Percentiles rank a stretch among this genome's conserved stretches.
Conservation (phyloP, 2,888 invertebrate species). For the Apamea crenata region DNA sequence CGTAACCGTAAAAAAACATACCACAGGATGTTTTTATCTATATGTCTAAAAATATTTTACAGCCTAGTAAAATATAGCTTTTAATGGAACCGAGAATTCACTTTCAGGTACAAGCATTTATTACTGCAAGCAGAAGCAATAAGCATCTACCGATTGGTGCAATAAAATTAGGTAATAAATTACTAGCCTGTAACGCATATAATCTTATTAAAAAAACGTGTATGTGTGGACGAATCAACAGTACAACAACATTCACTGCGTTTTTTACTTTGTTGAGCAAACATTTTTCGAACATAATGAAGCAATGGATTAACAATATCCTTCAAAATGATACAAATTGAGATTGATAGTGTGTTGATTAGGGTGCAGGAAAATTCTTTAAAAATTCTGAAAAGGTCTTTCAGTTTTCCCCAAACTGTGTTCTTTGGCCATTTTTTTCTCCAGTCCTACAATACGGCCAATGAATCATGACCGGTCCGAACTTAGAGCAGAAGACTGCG, state of each 20-base stretch:
- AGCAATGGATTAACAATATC: too few relatives aligned
- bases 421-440: background rate
- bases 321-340: too few relatives aligned
- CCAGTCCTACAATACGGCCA: background rate
- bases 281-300: too few relatives aligned
- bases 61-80: conserved; percentile 16
- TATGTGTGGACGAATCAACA: background rate
- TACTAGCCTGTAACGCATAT: background rate
- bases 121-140: background rate
- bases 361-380: background rate
- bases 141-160: background rate
- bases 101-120: conserved; percentile 6
- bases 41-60: conserved; percentile 5
- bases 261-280: too few relatives aligned
- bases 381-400: background rate
- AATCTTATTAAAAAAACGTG: background rate
- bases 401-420: background rate
- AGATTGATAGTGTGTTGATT: too few relatives aligned
- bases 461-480: background rate
- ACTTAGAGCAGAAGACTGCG: background rate
- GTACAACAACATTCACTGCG: too few relatives aligned
- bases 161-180: background rate
- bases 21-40: background rate
- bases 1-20: too few relatives aligned
- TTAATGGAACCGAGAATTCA: background rate